Base-by-base conservation (phyloP, 2,797 vertebrate genomes). In the Gephyroberyx darwinii region DNA sequence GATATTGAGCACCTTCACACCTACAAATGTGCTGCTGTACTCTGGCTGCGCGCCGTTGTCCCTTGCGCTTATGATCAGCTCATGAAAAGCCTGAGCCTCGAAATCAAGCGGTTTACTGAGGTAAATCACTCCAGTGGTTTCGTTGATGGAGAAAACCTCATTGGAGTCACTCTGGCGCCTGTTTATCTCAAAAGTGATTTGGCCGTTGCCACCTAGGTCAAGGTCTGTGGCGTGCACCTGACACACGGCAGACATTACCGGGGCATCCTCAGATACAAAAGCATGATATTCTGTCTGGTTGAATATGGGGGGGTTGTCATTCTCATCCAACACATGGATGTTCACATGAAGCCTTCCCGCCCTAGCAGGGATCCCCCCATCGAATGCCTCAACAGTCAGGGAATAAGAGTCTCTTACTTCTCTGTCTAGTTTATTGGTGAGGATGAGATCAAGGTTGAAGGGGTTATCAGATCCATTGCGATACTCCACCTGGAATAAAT, bases 251-350 rank as follows among this genome's bases (percentile, higher is more conserved):
- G 93, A 89, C 53, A 91, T 89, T 0, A 89, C 75, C 0, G 82
- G 82, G 0, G 95, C 90, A 50, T 96, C 93, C 81, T 99, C 97
- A 8, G 88, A 86, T n/a, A 98, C 82, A 0, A 84, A 80, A 1
- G 90, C 89, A 3, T 91, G 90, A 86, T 98, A 97, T 54, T 97
- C 95, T 1, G 71, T 82, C 78, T 85, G 95, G 80, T 92, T 94
- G 74, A 98, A 97, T 5, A 90, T 78, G 0, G 96, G 97, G 0
- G 94, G 92, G 80, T 97, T 97, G 91, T 98, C 96, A 20, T 98
- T 98, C 90, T 97, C 96, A 55, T 98, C 97, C 84, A 96, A 80
- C 22, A 98, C 91, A 2, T 69, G 84, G 63, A 98, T 57, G 14
- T 90, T 90, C 19, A 97, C 92, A 17, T 63, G 90, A 39, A 97